Evolutionary conservation across 2,888 invertebrate species (phyloP), one percentile per base, ranked within the genome.

Genomic region (Podotricha telesiphe): DNA sequence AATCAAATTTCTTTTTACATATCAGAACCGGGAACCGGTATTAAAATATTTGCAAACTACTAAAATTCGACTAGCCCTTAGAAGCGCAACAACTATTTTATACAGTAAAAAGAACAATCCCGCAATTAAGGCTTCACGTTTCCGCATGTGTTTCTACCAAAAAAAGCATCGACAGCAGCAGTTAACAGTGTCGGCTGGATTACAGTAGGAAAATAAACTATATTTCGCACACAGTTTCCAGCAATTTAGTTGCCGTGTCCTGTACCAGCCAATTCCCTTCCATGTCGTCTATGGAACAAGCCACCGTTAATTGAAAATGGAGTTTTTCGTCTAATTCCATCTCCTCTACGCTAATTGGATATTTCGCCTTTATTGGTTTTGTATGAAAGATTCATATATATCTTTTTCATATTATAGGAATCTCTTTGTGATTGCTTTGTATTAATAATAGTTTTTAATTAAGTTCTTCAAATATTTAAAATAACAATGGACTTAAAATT

Each of bases 261-360:
- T 75, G 76, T 68, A 67, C 78, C 71, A 77, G 84, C 82, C 84
- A 87, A 86, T 90, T 86, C 79, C 77, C 73, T 77, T 73, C 79
- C 76, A 77, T 82, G 84, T 85, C 78, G 76, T 77, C 77, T 75
- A 74, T 73, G 77, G 82, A 85, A 91, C 91, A 92, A 89, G 90
- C 83, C 78, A 75, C 72, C 80, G 84, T 85, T 92, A 92, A 92
- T 92, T 92, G 90, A 88, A 91, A 88, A 83, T 79, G 82, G 83
- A 78, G 82, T 87, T 89, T 89, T 87, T 85, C 78, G 74, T 82
- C 83, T 87, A 86, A 86, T 84, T 82, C 82, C 82, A 71, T 68
- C 66, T 65, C 62, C 53, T 56, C 69, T 45, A 61, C 56, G 63
- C 70, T 74, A 74, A 74, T 74, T 71, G 71, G 68, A 75, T 75